These are phyloP conservation scores for Drosophila kikkawai DNA, from an alignment of 1,140 invertebrate genomes.

Conservation along the genomic window DNA sequence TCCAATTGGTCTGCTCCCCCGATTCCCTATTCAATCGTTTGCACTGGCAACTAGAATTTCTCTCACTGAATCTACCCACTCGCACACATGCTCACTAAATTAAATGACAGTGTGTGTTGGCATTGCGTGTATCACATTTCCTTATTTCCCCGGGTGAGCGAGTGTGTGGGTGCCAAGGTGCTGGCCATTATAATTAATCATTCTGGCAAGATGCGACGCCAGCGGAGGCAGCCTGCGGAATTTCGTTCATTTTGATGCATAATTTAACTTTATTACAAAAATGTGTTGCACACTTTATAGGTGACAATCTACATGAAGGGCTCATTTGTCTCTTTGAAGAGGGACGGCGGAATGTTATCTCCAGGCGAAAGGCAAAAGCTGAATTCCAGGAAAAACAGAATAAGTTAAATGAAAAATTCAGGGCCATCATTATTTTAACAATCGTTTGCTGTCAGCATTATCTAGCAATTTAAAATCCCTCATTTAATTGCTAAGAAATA, in stretches of 20 bases:
- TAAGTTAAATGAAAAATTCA: background rate
- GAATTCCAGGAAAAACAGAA: background rate
- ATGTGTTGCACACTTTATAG: slow-evolving; percentile 60
- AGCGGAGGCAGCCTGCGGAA: slow-evolving; percentile 56
- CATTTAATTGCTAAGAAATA: no score
- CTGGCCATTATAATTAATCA: slow-evolving; percentile 71
- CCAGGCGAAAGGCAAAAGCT: slow-evolving; percentile 1
- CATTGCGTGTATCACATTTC: slow-evolving; percentile 25
- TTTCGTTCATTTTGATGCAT: slow-evolving; percentile 66
- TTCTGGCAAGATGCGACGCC: slow-evolving; percentile 28
- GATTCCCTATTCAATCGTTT: background rate
- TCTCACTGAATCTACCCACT: background rate
- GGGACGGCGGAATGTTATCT: slow-evolving; percentile 1
- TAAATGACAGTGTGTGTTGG: background rate
- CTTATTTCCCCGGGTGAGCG: slow-evolving; percentile 5
- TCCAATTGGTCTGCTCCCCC: background rate
- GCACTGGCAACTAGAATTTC: background rate
- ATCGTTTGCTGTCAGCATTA: background rate
- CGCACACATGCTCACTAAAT: slow-evolving; percentile 1
- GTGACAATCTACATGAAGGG: slow-evolving; percentile 23
- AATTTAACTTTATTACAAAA: slow-evolving; percentile 73
- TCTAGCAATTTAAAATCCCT: background rate
- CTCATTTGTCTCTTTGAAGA: slow-evolving; percentile 28
- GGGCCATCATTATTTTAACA: background rate
- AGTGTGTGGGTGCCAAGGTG: slow-evolving; percentile 37